Conservation (phyloP, 2,113 vertebrate species). For the Hippocampus guttulatus region DNA sequence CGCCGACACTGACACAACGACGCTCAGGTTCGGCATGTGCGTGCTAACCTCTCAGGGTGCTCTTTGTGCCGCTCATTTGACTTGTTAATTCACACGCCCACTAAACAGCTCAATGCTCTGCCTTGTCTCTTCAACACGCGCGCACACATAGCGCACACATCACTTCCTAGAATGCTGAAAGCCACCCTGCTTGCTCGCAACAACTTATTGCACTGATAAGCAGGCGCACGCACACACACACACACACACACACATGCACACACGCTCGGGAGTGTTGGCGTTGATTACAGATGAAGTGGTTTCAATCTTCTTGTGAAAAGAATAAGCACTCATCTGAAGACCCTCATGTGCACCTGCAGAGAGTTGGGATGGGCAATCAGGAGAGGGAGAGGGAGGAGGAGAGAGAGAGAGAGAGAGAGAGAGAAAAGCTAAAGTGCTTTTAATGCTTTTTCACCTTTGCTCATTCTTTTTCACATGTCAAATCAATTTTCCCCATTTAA, state of each 20-base stretch:
- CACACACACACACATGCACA: conserved; percentile 8
- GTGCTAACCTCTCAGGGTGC: conserved; percentile 59
- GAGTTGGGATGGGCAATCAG: not conserved
- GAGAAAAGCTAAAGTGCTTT: conserved; percentile 36
- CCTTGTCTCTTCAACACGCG: conserved; percentile 10
- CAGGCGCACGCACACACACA: conserved; percentile 4
- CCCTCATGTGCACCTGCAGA: conserved; percentile 64
- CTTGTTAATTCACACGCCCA: conserved; percentile 64
- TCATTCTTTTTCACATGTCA: not conserved
- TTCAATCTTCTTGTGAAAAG: conserved; percentile 56
- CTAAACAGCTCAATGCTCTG: conserved; percentile 6
- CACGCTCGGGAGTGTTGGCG: conserved; percentile 19
- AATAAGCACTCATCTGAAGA: conserved; percentile 49
- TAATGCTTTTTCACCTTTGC: conserved; percentile 26
- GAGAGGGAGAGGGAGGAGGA: conserved; percentile 5
- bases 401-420: not conserved
- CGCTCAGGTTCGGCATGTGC: conserved; percentile 51
- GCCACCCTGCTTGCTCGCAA: not conserved
- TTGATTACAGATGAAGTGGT: conserved; percentile 62
- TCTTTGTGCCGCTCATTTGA: conserved; percentile 62
- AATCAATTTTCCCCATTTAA: too few relatives aligned
- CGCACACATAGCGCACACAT: not conserved
- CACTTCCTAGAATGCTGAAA: conserved; percentile 15
- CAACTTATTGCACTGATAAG: not conserved
- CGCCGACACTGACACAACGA: conserved; percentile 55